Conservation (phyloP, 1,140 invertebrate genomes). For the Geopemphigus sp. region DNA sequence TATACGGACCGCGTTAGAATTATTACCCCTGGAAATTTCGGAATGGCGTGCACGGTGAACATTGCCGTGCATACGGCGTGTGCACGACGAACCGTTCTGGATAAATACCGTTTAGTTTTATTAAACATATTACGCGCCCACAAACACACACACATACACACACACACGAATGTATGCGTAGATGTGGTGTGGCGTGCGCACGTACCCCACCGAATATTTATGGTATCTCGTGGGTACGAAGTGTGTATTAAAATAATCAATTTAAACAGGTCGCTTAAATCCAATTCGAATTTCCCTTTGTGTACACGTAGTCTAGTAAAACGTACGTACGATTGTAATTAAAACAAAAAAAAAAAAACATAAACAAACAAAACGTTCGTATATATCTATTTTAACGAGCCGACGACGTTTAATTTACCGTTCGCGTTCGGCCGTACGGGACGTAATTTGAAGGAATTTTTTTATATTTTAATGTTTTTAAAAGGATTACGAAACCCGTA, state of each 20-base stretch:
- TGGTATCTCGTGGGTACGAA: too few species aligned
- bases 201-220: neutral
- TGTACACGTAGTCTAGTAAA: neutral
- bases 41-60: neutral
- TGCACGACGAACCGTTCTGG: neutral
- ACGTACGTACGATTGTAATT: conserved; percentile 9
- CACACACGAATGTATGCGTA: too few species aligned
- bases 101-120: neutral
- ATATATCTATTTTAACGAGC: conserved; percentile 35
- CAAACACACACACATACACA: too few species aligned
- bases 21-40: neutral
- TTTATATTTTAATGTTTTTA: neutral
- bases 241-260: neutral
- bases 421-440: neutral
- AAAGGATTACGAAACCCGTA: too few species aligned
- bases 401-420: neutral
- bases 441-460: conserved; percentile 17
- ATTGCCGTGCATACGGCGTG: too few species aligned
- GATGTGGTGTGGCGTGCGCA: too few species aligned
- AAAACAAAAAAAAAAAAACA: too few species aligned
- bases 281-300: neutral
- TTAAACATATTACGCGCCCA: neutral
- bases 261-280: conserved; percentile 28
- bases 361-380: too few species aligned
- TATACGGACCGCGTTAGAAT: too few species aligned